These are phyloP conservation scores for Oreochromis aureus DNA, from an alignment of 2,113 vertebrate genomes.

Conservation along the genomic window DNA sequence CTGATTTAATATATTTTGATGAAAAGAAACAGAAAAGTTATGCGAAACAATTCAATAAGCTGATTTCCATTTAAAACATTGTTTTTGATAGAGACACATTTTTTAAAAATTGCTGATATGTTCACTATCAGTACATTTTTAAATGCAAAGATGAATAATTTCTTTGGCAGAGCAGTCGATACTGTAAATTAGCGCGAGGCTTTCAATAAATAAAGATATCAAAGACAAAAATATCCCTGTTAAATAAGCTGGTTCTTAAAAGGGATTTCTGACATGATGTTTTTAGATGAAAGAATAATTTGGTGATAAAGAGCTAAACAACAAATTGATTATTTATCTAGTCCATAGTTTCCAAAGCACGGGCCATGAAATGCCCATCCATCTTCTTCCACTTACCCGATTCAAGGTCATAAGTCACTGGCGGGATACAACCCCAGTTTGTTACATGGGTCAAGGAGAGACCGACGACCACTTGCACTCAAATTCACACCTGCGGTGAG, in stretches of 20 bases:
- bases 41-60: neutral
- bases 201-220: neutral
- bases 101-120: neutral
- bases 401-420: fast-evolving
- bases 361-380: neutral
- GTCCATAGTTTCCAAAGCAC: neutral
- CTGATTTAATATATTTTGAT: neutral
- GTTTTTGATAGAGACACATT: fast-evolving
- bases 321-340: neutral
- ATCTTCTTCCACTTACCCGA: fast-evolving
- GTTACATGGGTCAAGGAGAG: fast-evolving
- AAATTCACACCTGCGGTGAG: neutral
- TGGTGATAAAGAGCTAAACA: neutral
- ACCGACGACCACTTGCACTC: neutral
- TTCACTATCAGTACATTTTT: neutral
- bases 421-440: neutral
- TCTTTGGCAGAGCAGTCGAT: neutral
- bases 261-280: neutral
- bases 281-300: neutral
- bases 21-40: fast-evolving
- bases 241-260: neutral
- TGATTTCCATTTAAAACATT: neutral
- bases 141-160: neutral
- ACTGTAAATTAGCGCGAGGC: neutral
- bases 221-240: neutral